Percentiles rank a stretch among this genome's conserved stretches.
phyloP scores from a whole-genome alignment of 2,797 vertebrate species.

The Philypnodon macrostomus region DNA sequence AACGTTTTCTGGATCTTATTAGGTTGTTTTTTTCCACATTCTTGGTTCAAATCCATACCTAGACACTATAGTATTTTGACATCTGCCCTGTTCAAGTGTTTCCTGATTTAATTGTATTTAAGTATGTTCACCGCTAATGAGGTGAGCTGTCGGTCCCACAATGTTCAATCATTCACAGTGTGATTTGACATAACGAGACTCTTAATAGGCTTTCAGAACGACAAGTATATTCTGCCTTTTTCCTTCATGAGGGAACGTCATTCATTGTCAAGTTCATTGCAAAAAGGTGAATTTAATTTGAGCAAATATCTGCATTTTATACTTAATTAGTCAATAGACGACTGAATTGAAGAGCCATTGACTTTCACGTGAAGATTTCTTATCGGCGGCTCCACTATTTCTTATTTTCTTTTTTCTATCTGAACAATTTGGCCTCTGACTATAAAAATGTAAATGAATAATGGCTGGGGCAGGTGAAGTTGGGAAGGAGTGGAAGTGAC shows the following conservation, averaged over 20 bases:
- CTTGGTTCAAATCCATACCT: too few species aligned
- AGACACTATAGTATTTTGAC: too few species aligned
- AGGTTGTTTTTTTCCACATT: too few species aligned
- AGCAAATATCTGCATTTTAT: too few species aligned
- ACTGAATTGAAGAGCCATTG: not conserved
- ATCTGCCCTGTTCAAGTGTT: too few species aligned
- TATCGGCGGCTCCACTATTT: not conserved
- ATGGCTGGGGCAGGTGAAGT: conserved; percentile 27
- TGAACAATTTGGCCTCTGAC: conserved; percentile 6
- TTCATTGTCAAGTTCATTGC: too few species aligned
- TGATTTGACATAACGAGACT: not conserved
- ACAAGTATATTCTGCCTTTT: too few species aligned
- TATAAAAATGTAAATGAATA: conserved; percentile 45
- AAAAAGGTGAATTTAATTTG: too few species aligned
- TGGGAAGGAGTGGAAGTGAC: conserved; percentile 42
- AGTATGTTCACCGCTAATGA: not conserved
- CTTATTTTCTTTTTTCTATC: conserved; percentile 6
- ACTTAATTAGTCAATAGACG: too few species aligned
- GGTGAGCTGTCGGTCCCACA: not conserved
- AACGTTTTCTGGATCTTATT: too few species aligned
- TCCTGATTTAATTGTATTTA: not conserved
- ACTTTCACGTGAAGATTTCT: not conserved
- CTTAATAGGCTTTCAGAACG: not conserved
- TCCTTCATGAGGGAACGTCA: too few species aligned
- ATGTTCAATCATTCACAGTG: too few species aligned